phyloP scores from a whole-genome alignment of 2,888 invertebrate genomes.

The Volucella bombylans region DNA sequence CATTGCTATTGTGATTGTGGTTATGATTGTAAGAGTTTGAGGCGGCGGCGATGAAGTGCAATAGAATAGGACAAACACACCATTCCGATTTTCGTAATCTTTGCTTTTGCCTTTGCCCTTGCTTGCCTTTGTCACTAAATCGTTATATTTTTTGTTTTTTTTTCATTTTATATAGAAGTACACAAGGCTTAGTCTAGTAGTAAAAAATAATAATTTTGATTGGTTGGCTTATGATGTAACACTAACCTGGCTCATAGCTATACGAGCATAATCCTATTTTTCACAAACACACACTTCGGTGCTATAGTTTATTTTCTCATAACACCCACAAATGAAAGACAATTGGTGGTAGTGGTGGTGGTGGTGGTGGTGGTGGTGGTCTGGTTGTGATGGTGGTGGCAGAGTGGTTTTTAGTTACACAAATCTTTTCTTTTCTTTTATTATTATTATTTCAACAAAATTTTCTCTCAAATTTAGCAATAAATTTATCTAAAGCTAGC shows the following conservation, averaged over 20 bases:
- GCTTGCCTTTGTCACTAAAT: neutral
- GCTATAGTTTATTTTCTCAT: slow-evolving; percentile 20
- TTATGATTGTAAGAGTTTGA: slow-evolving; percentile 7
- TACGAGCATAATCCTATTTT: slow-evolving; percentile 40
- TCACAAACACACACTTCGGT: slow-evolving; percentile 29
- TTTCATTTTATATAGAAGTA: slow-evolving; percentile 6
- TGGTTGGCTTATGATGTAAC: slow-evolving; percentile 44
- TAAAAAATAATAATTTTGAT: slow-evolving; percentile 12
- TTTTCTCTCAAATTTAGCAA: slow-evolving; percentile 46
- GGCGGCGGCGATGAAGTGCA: neutral
- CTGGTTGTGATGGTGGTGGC: slow-evolving; percentile 46
- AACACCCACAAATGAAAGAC: slow-evolving; percentile 42
- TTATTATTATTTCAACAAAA: no score
- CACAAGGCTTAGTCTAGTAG: slow-evolving; percentile 50
- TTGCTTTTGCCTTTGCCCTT: no score
- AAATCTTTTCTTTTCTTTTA: slow-evolving; percentile 32
- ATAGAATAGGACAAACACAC: neutral
- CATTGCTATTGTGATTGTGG: slow-evolving; percentile 2
- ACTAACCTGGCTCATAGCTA: slow-evolving; percentile 66
- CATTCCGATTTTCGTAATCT: no score
- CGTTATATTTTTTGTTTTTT: neutral
- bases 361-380: slow-evolving; percentile 21
- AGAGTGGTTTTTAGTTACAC: slow-evolving; percentile 50
- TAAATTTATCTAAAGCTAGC: slow-evolving; percentile 57
- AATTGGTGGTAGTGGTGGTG: slow-evolving; percentile 9